phyloP scores from a whole-genome alignment of 2,797 vertebrate genomes.

The Lagodon rhomboides region DNA sequence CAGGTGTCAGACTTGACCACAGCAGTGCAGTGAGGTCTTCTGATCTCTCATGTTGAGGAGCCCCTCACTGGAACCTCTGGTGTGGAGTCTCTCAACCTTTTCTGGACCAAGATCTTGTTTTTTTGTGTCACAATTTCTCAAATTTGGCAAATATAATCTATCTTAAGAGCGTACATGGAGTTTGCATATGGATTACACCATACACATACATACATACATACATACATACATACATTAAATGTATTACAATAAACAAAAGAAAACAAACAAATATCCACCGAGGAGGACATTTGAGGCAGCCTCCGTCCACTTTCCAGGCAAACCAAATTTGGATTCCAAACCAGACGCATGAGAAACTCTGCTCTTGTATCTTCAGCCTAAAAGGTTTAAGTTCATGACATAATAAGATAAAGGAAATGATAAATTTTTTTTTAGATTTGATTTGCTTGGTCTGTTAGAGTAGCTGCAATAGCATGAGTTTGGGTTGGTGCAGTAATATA shows the following conservation, averaged over 20 bases:
- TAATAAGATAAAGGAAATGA: constrained; percentile 7
- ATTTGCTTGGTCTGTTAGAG: constrained; percentile 1
- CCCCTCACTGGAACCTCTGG: neutral
- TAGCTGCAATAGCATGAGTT: constrained; percentile 8
- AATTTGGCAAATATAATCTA: neutral
- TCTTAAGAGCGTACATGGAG: neutral
- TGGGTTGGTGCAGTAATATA: constrained; percentile 32
- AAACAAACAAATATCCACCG: neutral
- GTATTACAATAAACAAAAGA: neutral
- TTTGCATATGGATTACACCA: neutral
- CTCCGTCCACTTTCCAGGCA: neutral
- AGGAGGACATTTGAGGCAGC: neutral
- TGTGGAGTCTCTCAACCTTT: neutral
- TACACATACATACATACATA: neutral
- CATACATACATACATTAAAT: neutral
- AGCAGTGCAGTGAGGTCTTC: no score
- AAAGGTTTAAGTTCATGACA: constrained; percentile 6
- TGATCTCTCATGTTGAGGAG: neutral
- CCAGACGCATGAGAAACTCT: neutral
- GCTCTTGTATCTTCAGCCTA: neutral
- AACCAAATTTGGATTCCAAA: neutral
- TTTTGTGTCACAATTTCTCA: neutral
- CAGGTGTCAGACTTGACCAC: constrained; percentile 60
- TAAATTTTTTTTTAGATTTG: constrained; percentile 22
- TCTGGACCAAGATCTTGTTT: neutral